phyloP scores from a whole-genome alignment of 35 echinoderm and acorn worm genomes.

The Ophioderma brevispina region DNA sequence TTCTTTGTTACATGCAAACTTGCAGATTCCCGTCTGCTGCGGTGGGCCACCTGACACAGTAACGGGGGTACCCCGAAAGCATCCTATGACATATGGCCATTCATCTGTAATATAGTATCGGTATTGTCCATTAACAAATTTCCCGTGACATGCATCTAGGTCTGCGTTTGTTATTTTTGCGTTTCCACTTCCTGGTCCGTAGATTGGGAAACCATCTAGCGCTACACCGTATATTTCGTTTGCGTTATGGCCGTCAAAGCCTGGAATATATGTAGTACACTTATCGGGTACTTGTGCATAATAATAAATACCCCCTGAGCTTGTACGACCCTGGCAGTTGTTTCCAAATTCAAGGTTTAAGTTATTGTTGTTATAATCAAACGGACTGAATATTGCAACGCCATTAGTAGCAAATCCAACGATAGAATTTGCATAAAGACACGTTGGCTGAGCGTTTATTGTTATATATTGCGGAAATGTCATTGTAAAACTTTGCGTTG shows the following conservation, averaged over 20 bases:
- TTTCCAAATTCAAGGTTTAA: neutral
- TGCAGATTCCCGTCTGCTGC: neutral
- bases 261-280: neutral
- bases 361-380: neutral
- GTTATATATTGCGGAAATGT: neutral
- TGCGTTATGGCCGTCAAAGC: neutral
- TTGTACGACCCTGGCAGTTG: neutral
- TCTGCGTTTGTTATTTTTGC: neutral
- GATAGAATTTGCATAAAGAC: neutral
- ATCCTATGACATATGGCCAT: neutral
- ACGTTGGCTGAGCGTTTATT: neutral
- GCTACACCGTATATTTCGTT: neutral
- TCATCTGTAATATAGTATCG: neutral
- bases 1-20: neutral
- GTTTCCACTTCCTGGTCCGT: neutral
- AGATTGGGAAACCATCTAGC: neutral
- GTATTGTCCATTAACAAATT: neutral
- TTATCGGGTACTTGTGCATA: neutral
- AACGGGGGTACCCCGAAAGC: neutral
- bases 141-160: neutral
- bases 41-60: neutral
- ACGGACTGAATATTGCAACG: neutral
- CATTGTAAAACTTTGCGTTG: neutral
- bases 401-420: neutral
- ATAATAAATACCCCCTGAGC: neutral